Evolutionary conservation across 2,797 vertebrate genomes (phyloP).

Genomic region (Squalus acanthias): DNA sequence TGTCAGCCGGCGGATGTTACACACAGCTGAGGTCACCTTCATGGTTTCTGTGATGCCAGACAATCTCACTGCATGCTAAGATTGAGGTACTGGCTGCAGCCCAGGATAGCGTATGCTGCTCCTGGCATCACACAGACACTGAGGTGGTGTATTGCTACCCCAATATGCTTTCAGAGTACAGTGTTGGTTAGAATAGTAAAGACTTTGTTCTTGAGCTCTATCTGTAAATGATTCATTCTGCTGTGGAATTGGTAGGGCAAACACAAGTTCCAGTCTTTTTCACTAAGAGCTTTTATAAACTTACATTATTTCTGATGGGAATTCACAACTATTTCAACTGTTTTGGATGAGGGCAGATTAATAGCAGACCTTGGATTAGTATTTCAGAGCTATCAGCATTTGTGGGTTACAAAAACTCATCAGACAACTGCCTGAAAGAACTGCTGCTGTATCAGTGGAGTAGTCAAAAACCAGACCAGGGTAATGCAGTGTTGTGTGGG

Average conservation of each 20-base stretch:
- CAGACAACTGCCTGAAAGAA: neutral
- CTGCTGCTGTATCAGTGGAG: neutral
- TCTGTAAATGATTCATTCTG: neutral
- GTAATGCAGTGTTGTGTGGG: neutral
- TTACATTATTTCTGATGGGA: neutral
- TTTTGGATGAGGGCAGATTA: neutral
- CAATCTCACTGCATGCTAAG: neutral
- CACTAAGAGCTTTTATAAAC: neutral
- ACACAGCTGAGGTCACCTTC: conserved; percentile 34
- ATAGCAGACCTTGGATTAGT: neutral
- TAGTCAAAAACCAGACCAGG: neutral
- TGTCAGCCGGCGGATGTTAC: conserved; percentile 9
- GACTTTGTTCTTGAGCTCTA: neutral
- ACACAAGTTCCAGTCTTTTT: neutral
- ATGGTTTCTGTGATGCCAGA: conserved; percentile 9
- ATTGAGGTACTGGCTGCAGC: neutral
- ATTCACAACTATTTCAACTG: neutral
- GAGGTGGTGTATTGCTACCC: neutral
- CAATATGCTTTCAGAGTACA: neutral
- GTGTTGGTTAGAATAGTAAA: neutral
- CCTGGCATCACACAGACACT: neutral
- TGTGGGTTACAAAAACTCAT: neutral
- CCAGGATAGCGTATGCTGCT: neutral
- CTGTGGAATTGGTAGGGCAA: neutral
- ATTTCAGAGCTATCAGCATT: neutral